Evolutionary conservation across 2,888 invertebrate genomes (phyloP), one percentile per base, ranked within the genome.

Genomic region (Norana najaformis): DNA sequence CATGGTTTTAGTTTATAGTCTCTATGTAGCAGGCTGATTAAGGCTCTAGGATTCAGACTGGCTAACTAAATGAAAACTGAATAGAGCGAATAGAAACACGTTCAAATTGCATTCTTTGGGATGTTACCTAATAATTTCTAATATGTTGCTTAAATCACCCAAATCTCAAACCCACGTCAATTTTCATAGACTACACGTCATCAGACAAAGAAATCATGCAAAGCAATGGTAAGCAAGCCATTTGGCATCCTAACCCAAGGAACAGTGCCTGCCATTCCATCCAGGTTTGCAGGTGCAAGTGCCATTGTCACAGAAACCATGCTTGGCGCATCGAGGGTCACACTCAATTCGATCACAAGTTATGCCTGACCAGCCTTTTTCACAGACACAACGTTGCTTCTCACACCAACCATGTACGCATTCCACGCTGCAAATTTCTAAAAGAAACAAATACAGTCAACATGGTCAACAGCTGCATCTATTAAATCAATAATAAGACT

Each of bases 221-320:
- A 47, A 47, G 47, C 8, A 47, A 69, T 69, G 69, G 69, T n/a
- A 11, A n/a, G 30, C 69, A 69, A 23, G 8, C 30, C 69, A 69
- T 5, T 11, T 16, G n/a, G 11, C 69, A 69, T 69, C 69, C 85
- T 85, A 34, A 99, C 99, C 97, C 93, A 98, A 96, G 53, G 98
- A 98, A 95, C 99, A 99, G 95, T 99, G 98, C 92, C 97, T 97
- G 83, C 99, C 99, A 95, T 99, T 99, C 99, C 99, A 99, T 0
- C 99, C 99, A 89, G 98, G 97, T 14, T 98, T 97, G 95, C 99
- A 99, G 41, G 98, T 96, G 94, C 99, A 99, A 23, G 98, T 98
- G 41, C 99, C 99, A 95, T 99, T 99, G 95, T 98, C 97, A 96
- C 99, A 99, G 94, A 97, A 98, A 0, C 99, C 99, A 94, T 99